A percentile compares a stretch with the other conserved stretches of the same genome.
phyloP scores from a whole-genome alignment of 2,888 invertebrate genomes.

The Osmoderma eremita region DNA sequence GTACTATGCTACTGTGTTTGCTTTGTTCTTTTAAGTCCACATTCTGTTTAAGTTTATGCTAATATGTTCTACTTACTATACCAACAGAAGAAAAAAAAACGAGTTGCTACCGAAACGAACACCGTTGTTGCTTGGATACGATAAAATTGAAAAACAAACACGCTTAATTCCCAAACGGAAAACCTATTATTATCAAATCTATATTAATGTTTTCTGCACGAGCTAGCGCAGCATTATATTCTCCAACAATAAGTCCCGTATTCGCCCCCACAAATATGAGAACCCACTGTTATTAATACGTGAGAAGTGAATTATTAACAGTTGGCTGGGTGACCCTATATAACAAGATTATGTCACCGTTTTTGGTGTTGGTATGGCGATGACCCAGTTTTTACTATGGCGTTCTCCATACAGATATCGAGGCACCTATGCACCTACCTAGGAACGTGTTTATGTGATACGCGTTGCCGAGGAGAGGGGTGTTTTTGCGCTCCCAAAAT shows the following conservation, averaged over 20 bases:
- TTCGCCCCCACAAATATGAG: conserved; percentile 9
- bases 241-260: conserved; percentile 9
- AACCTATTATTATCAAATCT: neutral
- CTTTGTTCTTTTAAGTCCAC: no score
- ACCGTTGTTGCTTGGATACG: no score
- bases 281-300: conserved; percentile 19
- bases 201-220: neutral
- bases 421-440: neutral
- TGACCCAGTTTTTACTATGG: conserved; percentile 21
- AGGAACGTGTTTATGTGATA: neutral
- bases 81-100: no score
- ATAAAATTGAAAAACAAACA: no score
- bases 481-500: conserved; percentile 13
- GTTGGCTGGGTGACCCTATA: conserved; percentile 16
- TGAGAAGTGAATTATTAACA: conserved; percentile 27
- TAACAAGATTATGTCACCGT: conserved; percentile 28
- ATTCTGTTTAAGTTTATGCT: no score
- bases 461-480: neutral
- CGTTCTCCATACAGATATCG: conserved; percentile 8
- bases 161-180: neutral
- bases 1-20: no score
- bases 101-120: no score
- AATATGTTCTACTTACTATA: no score
- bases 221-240: neutral
- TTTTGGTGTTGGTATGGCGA: conserved; percentile 29